Conservation (phyloP, 2,888 invertebrate species). For the Sipha maydis region DNA sequence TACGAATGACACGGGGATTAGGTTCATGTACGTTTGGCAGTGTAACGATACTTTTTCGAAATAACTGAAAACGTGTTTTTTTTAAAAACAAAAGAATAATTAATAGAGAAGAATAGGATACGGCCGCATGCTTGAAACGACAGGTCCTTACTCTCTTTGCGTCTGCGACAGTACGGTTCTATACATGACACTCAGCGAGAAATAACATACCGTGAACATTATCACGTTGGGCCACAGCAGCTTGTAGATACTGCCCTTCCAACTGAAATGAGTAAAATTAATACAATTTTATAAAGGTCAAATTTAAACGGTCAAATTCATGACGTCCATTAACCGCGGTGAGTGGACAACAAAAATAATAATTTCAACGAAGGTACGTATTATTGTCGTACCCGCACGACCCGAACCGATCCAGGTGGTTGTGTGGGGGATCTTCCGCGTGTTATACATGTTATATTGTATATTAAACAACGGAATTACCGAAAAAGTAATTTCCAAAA, state of each 20-base stretch:
- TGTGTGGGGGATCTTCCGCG: background rate
- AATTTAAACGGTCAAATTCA: background rate
- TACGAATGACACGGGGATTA: constrained; percentile 94
- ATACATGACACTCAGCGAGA: constrained; percentile 68
- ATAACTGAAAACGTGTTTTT: constrained; percentile 61
- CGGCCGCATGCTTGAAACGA: no score
- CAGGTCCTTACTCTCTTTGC: constrained; percentile 66
- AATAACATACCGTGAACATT: constrained; percentile 68
- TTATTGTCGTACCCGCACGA: no score
- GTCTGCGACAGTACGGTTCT: constrained; percentile 67
- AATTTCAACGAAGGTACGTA: no score
- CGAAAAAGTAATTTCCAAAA: constrained; percentile 68
- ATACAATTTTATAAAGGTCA: background rate
- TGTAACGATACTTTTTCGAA: constrained; percentile 65
- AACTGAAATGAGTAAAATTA: constrained; percentile 65
- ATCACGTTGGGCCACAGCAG: constrained; percentile 69
- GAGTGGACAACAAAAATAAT: no score
- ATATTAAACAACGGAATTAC: constrained; percentile 64
- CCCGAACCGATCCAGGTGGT: background rate
- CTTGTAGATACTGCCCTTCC: constrained; percentile 70
- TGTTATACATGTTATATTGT: background rate
- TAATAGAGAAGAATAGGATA: no score
- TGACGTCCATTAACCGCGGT: no score
- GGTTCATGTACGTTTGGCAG: constrained; percentile 74
- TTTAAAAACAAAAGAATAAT: no score